A percentile compares a stretch with the other conserved stretches of the same genome.
phyloP scores from a whole-genome alignment of 1,140 invertebrate species.

The Pectinophora gossypiella region DNA sequence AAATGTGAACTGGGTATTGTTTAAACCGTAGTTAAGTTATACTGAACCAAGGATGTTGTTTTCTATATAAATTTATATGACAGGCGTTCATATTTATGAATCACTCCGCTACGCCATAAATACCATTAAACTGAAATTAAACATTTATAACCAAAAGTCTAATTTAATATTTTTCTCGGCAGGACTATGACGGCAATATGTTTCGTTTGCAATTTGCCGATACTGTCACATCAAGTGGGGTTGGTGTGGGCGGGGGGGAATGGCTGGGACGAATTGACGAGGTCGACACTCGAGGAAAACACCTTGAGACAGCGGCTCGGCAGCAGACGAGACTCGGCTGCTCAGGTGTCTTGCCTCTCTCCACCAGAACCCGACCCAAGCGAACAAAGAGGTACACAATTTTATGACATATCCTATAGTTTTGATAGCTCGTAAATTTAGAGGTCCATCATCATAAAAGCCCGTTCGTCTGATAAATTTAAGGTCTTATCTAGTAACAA shows the following conservation, averaged over 20 bases:
- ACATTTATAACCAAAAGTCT: not conserved
- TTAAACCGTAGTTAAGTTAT: too few relatives aligned
- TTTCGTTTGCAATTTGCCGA: conserved; percentile 96
- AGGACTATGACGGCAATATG: conserved; percentile 95
- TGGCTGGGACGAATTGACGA: conserved; percentile 92
- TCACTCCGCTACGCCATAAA: too few relatives aligned
- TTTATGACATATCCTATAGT: not conserved
- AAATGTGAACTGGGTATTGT: too few relatives aligned
- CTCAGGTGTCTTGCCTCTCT: conserved; percentile 89
- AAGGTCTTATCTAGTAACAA: too few relatives aligned
- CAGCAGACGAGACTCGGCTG: conserved; percentile 89
- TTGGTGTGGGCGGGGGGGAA: conserved; percentile 94
- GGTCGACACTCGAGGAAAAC: conserved; percentile 89
- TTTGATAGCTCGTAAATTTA: too few relatives aligned
- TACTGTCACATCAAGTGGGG: conserved; percentile 94
- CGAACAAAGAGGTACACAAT: conserved; percentile 58
- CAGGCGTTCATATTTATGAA: too few relatives aligned
- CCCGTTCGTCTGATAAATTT: too few relatives aligned
- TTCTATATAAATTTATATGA: too few relatives aligned
- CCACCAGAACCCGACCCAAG: conserved; percentile 85
- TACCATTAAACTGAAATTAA: too few relatives aligned
- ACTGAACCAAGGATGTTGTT: too few relatives aligned
- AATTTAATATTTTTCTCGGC: conserved; percentile 47
- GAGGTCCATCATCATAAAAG: too few relatives aligned
- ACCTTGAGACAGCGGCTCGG: conserved; percentile 87